These are phyloP conservation scores for Drosophila merina DNA, from an alignment of 2,888 invertebrate species.

Conservation along the genomic window DNA sequence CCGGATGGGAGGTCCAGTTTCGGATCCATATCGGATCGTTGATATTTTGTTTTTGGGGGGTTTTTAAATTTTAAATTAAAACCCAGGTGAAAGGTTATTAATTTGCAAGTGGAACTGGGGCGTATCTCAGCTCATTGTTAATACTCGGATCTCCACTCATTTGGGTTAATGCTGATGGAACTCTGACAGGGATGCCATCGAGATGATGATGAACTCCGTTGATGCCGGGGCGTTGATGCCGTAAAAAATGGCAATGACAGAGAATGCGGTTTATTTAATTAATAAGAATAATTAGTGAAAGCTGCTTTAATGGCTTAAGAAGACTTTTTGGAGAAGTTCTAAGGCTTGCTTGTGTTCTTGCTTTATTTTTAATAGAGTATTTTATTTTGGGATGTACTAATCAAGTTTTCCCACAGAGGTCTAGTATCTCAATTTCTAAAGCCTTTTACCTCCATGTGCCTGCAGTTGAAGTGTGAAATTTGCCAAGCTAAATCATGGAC, in stretches of 20 bases:
- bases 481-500: slow-evolving; percentile 45
- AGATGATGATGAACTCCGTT: slow-evolving; percentile 26
- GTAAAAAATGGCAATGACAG: slow-evolving; percentile 20
- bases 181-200: slow-evolving; percentile 23
- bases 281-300: slow-evolving; percentile 14
- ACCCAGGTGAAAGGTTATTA: slow-evolving; percentile 78
- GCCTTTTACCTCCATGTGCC: slow-evolving; percentile 6
- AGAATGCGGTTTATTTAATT: slow-evolving; percentile 20
- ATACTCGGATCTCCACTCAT: slow-evolving; percentile 58
- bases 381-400: too few relatives aligned
- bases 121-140: slow-evolving; percentile 46
- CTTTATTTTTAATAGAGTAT: too few relatives aligned
- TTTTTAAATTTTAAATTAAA: slow-evolving; percentile 76
- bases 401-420: slow-evolving; percentile 15
- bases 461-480: slow-evolving; percentile 67
- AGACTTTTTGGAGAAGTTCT: not conserved
- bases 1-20: slow-evolving; percentile 13
- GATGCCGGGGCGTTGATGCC: slow-evolving; percentile 16
- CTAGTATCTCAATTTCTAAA: slow-evolving; percentile 5
- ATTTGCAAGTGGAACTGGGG: slow-evolving; percentile 67
- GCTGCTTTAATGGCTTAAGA: not conserved
- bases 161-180: slow-evolving; percentile 65
- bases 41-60: slow-evolving; percentile 36
- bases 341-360: too few relatives aligned
- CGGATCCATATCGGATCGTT: slow-evolving; percentile 25